phyloP scores from a whole-genome alignment of 2,113 vertebrate genomes.

The Bungarus multicinctus region DNA sequence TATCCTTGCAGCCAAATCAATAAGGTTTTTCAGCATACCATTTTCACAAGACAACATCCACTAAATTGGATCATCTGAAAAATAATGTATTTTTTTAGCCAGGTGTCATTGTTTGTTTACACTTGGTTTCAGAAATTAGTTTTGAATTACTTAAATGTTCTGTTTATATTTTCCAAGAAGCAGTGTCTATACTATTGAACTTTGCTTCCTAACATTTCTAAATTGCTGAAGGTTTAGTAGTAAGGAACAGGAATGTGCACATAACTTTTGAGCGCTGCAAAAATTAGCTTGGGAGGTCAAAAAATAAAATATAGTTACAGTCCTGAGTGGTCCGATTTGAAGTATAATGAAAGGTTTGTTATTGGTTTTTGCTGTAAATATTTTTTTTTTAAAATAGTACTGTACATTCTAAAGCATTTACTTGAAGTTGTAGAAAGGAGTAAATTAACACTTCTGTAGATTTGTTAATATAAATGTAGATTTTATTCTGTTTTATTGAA shows the following conservation, averaged over 20 bases:
- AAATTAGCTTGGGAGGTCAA: neutral
- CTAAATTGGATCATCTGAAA: conserved; percentile 34
- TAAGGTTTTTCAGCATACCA: conserved; percentile 30
- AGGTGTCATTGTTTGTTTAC: conserved; percentile 10
- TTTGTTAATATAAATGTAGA: neutral
- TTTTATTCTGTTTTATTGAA: neutral
- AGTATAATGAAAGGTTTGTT: conserved; percentile 14
- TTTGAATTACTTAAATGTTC: conserved; percentile 9
- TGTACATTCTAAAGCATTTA: conserved; percentile 10
- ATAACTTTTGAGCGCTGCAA: neutral
- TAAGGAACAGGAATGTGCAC: conserved; percentile 13
- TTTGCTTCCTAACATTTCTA: conserved; percentile 15
- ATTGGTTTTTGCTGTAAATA: neutral
- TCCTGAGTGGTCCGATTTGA: neutral
- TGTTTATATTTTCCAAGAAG: conserved; percentile 21
- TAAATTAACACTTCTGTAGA: conserved; percentile 20
- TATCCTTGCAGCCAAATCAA: conserved; percentile 39
- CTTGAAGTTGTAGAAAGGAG: conserved; percentile 18
- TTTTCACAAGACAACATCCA: conserved; percentile 26
- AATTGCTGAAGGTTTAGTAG: conserved; percentile 6
- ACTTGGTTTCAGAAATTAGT: conserved; percentile 31
- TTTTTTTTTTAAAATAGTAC: conserved; percentile 7
- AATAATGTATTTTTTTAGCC: conserved; percentile 30
- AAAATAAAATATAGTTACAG: neutral
- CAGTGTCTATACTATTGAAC: neutral